Base-by-base conservation (phyloP, 2,113 vertebrate genomes). In the Nothobranchius kuhntae region DNA sequence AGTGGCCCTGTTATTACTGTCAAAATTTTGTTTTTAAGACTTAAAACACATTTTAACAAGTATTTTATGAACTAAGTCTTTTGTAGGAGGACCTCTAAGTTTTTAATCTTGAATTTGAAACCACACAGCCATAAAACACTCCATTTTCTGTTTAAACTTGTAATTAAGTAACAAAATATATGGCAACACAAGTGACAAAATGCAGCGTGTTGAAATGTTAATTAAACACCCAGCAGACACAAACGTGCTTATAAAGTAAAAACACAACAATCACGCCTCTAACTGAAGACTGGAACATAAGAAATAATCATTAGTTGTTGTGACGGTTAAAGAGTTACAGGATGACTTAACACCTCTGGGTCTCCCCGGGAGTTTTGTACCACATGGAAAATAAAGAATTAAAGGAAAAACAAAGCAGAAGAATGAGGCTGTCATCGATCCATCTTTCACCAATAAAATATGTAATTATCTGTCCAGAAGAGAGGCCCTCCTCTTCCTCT, bases 401-500 rank as follows among this genome's bases (percentile, higher is more conserved):
- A 36, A 14, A 61, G 46, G 35, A 58, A 75, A 75, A 77, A 45
- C 44, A 73, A 65, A 72, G 54, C 64, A 73, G 48, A 79, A 55
- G 15, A 58, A 60, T 45, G 44, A 58, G 35, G 47, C 38, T 64
- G 73, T 80, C 77, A 80, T 70, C 80, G 13, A 11, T 61, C 65
- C 69, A 54, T 61, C 55, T 24, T 71, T 79, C 74, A 65, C 73
- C 58, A 3, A 54, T 56, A 30, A 80, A 75, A 76, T 83, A 83
- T 83, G 75, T 78, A 81, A 83, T 86, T 81, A 83, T 76, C 55
- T 56, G 65, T 63, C 62, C 52, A 65, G 78, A 81, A 81, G 75
- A 76, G 58, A 12, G 10, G 57, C 58, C 51, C 53, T 67, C 59
- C 46, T 77, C 74, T 65, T 81, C 74, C 73, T 81, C 52, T 50